phyloP scores from a whole-genome alignment of 2,113 vertebrate species.

The Oryzias curvinotus region DNA sequence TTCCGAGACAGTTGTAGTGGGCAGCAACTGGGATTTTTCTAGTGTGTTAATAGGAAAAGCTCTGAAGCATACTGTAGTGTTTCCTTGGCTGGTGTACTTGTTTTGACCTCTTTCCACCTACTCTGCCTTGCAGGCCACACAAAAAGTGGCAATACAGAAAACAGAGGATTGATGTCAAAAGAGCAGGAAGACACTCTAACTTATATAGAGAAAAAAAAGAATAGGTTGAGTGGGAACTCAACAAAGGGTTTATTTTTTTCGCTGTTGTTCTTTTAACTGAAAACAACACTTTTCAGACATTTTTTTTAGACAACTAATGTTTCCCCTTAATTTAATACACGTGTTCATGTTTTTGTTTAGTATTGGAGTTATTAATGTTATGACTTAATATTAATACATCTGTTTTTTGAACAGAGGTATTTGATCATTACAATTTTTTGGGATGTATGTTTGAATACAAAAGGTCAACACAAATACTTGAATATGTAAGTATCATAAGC shows the following conservation, averaged over 20 bases:
- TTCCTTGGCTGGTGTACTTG: conserved; percentile 12
- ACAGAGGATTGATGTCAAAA: neutral
- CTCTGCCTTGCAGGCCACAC: conserved; percentile 7
- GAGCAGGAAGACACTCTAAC: conserved; percentile 4
- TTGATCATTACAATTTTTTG: too few species aligned
- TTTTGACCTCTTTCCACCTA: conserved; percentile 21
- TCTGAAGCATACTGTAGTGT: conserved; percentile 35
- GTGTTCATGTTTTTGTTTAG: too few species aligned
- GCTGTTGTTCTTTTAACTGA: neutral
- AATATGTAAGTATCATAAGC: too few species aligned
- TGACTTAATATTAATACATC: too few species aligned
- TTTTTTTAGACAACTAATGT: too few species aligned
- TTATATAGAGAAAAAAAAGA: neutral
- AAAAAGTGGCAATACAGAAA: conserved; percentile 12
- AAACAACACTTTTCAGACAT: neutral
- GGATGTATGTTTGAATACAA: too few species aligned
- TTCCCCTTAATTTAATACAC: too few species aligned
- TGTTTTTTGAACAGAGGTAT: too few species aligned
- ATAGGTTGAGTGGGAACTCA: neutral
- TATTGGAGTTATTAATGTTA: too few species aligned
- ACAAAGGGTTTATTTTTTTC: neutral
- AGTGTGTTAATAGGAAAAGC: conserved; percentile 45
- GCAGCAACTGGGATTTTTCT: conserved; percentile 13
- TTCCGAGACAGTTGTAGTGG: conserved; percentile 17
- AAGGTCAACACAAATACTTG: too few species aligned